Percentiles rank a stretch among this genome's conserved stretches.
Conservation (phyloP, 2,113 vertebrate species). For the Seriola dumerili region DNA sequence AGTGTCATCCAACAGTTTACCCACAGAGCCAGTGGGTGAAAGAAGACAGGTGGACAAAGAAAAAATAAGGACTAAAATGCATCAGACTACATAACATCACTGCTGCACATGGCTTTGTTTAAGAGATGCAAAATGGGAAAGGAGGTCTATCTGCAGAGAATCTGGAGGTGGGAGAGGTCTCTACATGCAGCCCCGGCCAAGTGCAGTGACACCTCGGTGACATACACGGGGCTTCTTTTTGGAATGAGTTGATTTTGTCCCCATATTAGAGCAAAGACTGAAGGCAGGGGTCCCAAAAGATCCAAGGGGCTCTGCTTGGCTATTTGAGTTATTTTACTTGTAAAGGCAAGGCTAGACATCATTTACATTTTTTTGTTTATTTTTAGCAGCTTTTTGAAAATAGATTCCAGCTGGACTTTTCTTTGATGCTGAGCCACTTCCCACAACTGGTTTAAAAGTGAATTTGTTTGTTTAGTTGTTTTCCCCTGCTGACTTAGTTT, state of each 20-base stretch:
- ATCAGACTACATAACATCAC: conserved; percentile 38
- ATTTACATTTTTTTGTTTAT: neutral
- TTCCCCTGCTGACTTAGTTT: conserved; percentile 48
- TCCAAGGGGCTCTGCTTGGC: conserved; percentile 37
- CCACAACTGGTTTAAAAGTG: conserved; percentile 28
- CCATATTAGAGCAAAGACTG: conserved; percentile 47
- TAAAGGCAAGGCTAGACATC: conserved; percentile 36
- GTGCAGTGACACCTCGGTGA: conserved; percentile 54
- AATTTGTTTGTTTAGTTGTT: conserved; percentile 53
- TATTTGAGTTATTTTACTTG: conserved; percentile 40
- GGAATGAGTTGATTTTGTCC: conserved; percentile 78
- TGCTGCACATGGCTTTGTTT: conserved; percentile 50
- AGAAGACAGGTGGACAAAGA: conserved; percentile 18
- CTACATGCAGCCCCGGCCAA: conserved; percentile 52
- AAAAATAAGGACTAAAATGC: conserved; percentile 30
- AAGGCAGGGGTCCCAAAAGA: conserved; percentile 41
- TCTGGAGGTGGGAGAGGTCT: conserved; percentile 72
- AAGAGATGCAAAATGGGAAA: conserved; percentile 68
- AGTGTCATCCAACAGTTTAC: conserved; percentile 32
- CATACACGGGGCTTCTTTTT: conserved; percentile 55
- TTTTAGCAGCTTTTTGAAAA: conserved; percentile 38
- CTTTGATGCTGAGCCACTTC: conserved; percentile 43
- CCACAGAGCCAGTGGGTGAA: conserved; percentile 24
- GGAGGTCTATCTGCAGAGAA: conserved; percentile 63
- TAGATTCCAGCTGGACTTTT: conserved; percentile 50